Conservation (phyloP, 2,888 invertebrate species). For the Sphinx pinastri region DNA sequence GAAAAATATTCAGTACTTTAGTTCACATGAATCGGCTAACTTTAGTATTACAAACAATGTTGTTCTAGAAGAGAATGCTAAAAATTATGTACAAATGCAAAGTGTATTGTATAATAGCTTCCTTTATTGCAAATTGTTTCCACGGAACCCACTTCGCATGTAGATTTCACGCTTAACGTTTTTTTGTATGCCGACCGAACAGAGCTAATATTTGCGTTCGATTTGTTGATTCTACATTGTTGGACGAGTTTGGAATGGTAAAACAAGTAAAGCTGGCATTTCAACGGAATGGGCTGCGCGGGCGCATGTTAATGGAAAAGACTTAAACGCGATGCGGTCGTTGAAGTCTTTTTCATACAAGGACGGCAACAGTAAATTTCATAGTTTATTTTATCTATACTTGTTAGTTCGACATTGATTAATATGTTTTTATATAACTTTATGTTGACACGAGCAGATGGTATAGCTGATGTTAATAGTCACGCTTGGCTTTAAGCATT, state of each 20-base stretch:
- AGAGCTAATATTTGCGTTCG: slow-evolving; percentile 62
- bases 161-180: slow-evolving; percentile 28
- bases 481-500: no score
- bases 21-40: background rate
- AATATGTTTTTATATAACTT: no score
- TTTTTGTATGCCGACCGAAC: slow-evolving; percentile 39
- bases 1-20: background rate
- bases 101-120: background rate
- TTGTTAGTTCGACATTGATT: background rate
- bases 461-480: no score
- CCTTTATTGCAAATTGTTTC: background rate
- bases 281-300: slow-evolving; percentile 15
- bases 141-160: slow-evolving; percentile 1
- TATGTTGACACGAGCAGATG: no score
- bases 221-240: slow-evolving; percentile 59
- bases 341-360: slow-evolving; percentile 58
- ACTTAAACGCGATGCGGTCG: slow-evolving; percentile 39
- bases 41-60: background rate
- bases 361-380: background rate
- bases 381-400: background rate
- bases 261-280: slow-evolving; percentile 42
- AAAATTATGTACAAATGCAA: background rate
- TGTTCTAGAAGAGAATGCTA: background rate
- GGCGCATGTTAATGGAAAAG: slow-evolving; percentile 22
- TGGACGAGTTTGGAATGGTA: slow-evolving; percentile 43